These are phyloP conservation scores for Archips crataeganus DNA, from an alignment of 2,888 invertebrate species.

Conservation along the genomic window DNA sequence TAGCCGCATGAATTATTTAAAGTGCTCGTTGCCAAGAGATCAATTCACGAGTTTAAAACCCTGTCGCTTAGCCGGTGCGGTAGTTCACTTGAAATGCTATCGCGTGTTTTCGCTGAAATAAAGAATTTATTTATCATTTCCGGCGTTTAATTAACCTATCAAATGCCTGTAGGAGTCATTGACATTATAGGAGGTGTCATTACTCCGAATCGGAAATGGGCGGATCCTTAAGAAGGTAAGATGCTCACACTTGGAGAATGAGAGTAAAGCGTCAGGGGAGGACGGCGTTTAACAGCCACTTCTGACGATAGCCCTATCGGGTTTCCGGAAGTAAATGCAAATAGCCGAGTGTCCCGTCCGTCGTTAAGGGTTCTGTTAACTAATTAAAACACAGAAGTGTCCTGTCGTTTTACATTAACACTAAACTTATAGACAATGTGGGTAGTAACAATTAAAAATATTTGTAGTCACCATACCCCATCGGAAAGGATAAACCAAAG, in stretches of 20 bases:
- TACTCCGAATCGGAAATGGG: conserved; percentile 18
- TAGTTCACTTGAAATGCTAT: neutral
- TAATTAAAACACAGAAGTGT: neutral
- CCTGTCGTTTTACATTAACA: neutral
- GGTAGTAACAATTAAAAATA: neutral
- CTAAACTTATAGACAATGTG: neutral
- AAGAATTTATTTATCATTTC: conserved; percentile 10
- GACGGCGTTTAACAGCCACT: conserved; percentile 16
- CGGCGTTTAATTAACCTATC: conserved; percentile 8
- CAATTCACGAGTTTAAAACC: neutral
- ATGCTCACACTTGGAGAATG: neutral
- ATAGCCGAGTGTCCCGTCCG: neutral
- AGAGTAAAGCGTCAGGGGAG: conserved; percentile 16
- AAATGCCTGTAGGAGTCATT: conserved; percentile 13
- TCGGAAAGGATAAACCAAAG: conserved; percentile 9
- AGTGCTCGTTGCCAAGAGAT: neutral
- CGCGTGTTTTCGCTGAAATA: neutral
- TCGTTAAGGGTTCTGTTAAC: neutral
- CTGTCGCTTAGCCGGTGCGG: conserved; percentile 1
- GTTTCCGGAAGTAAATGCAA: conserved; percentile 19
- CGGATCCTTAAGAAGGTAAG: conserved; percentile 13
- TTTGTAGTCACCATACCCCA: neutral
- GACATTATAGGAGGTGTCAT: conserved; percentile 28
- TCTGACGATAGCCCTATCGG: conserved; percentile 4
- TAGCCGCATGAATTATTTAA: conserved; percentile 9